Base-by-base conservation (phyloP, 1,140 invertebrate species). In the Cotesia typhae region DNA sequence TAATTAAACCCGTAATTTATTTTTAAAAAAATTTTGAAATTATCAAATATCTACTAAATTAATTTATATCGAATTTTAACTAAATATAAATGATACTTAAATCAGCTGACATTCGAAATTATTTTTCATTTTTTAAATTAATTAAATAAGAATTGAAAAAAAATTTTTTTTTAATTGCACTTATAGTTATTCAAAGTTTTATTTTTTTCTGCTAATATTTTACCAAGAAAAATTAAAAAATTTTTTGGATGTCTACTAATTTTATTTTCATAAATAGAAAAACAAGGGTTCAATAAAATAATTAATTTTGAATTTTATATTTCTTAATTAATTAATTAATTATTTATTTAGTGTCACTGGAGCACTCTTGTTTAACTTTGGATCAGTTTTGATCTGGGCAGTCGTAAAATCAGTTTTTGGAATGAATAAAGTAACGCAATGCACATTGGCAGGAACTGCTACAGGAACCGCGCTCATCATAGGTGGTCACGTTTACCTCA, bases 301-400 rank as follows among this genome's bases (percentile, higher is more conserved):
- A 0, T 14, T 14, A 14, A 14, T 14, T 14, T 14, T 14, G 0
- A 14, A 14, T 14, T 14, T 14, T 14, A 14, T 14, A 14, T 14
- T 14, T 14, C 14, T 76, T 12, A 2, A 47, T 74, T 60, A 55
- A 63, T 67, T 70, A 12, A 17, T 55, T 70, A n/a, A 17, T 51
- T 61, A 80, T 77, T 74, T 74, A 85, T 86, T 60, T 80, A 91
- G 91, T 81, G 77, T 88, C n/a, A 88, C 91, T 74, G 91, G 91
- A 14, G 89, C 91, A 47, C 77, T 90, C 4, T 85, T 93, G 14
- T 90, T 94, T 78, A 92, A 90, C 67, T 90, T 94, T 80, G 92
- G 93, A 20, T 93, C 92, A 0, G 90, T 94, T 4, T 83, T 94
- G 4, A 84, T 90, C 37, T 93, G 92, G 91, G 92, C 92, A 1